Evolutionary conservation across 2,888 invertebrate species (phyloP).

Genomic region (Sphinx pinastri): DNA sequence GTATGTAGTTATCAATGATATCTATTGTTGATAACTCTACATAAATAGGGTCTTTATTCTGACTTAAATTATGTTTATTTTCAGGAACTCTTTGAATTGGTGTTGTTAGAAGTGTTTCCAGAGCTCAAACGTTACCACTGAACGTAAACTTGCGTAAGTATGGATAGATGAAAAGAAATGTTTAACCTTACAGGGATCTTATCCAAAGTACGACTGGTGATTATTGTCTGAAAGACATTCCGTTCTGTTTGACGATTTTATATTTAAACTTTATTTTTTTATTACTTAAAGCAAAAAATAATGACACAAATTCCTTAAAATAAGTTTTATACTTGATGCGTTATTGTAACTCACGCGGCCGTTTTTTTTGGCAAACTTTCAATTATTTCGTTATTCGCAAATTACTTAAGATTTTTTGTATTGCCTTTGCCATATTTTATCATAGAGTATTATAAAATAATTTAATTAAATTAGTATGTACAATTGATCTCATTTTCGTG

Average conservation of each 20-base stretch:
- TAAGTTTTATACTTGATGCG: constrained; percentile 9
- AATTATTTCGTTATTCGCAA: not conserved
- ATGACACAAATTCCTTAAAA: not conserved
- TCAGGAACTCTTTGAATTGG: constrained; percentile 87
- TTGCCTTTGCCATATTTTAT: constrained; percentile 18
- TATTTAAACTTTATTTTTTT: constrained; percentile 14
- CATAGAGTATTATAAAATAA: constrained; percentile 6
- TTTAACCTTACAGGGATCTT: constrained; percentile 36
- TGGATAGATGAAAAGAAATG: constrained; percentile 49
- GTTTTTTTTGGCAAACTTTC: constrained; percentile 13
- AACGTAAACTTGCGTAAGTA: constrained; percentile 38
- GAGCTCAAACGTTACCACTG: constrained; percentile 85
- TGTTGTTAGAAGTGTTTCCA: constrained; percentile 88
- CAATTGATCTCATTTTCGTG: constrained; percentile 16
- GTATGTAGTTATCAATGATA: too few species aligned
- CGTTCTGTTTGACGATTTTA: constrained; percentile 38
- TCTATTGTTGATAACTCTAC: too few species aligned
- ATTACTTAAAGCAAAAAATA: constrained; percentile 9
- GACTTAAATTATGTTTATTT: constrained; percentile 48
- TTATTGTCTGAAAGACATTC: constrained; percentile 55
- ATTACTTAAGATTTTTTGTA: constrained; percentile 9
- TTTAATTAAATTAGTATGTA: constrained; percentile 4
- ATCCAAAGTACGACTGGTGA: constrained; percentile 41
- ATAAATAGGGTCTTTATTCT: too few species aligned
- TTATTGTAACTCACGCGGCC: constrained; percentile 7